Evolutionary conservation across 2,888 invertebrate species (phyloP), one percentile per base, ranked within the genome.

Genomic region (Diploptera punctata): DNA sequence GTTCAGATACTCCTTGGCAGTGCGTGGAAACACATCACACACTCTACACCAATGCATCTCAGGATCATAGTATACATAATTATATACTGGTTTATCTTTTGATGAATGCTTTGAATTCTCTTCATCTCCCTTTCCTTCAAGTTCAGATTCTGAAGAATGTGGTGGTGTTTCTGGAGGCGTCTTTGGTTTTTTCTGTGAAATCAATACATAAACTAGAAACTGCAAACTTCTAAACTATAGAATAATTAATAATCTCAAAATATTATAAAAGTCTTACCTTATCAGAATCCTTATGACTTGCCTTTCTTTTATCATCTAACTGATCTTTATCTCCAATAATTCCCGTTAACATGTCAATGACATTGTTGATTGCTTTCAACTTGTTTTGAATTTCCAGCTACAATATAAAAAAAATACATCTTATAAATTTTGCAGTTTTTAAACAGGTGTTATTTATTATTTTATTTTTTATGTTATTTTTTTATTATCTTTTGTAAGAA

Each of bases 21-120:
- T 93, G 79, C 92, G 89, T 33, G 95, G 95, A 82, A 95, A 95
- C 78, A 92, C 91, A 81, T 93, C 91, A 84, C 95, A 95, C 65
- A 91, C 88, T 70, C 93, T 88, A 81, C 95, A 95, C 95, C 95
- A 95, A 81, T 95, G 94, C 87, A 93, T 90, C 84, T 94, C 94
- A 0, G 94, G 93, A 83, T 95, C 95, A 81, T 93, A 95, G 84
- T 93, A 93, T 68, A 93, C 90, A 80, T 91, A 93, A 87, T 93
- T 94, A 60, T 76, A 76, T 18, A 70, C 52, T 4, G 67, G 74
- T 43, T 68, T 72, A 82, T 88, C 90, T 81, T 62, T 88, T 86
- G 79, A 4, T 78, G 74, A 29, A 18, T 26, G 16, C 18, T n/a
- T 52, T 7, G 61, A 29, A 9, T 43, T 29, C 2, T 43, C 44